Conservation (phyloP, 2,113 vertebrate species). For the Pontoporia blainvillei region DNA sequence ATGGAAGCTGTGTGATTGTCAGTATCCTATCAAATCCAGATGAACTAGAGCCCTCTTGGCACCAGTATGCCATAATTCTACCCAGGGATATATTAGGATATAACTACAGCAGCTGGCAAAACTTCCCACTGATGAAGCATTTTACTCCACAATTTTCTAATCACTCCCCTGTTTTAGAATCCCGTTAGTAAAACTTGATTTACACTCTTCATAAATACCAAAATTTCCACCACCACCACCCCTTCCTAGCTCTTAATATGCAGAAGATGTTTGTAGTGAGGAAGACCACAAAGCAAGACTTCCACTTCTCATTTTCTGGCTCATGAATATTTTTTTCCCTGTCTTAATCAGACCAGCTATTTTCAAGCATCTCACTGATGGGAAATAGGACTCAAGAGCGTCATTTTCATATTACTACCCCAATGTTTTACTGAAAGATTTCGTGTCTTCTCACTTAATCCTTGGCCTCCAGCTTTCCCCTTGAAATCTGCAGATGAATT, state of each 20-base stretch:
- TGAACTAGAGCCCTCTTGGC: background rate
- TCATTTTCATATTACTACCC: constrained; percentile 46
- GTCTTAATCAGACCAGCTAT: constrained; percentile 50
- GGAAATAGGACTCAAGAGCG: constrained; percentile 15
- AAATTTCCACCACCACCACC: background rate
- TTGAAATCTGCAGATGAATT: constrained; percentile 3
- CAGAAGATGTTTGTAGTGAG: constrained; percentile 25
- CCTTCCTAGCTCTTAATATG: background rate
- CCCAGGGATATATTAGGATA: background rate
- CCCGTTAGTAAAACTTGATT: constrained; percentile 54
- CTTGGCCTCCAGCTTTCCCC: constrained; percentile 24
- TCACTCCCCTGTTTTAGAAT: constrained; percentile 48
- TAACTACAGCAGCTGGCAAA: background rate
- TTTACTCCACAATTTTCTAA: constrained; percentile 41
- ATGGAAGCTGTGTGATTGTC: background rate
- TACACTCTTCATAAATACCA: constrained; percentile 23
- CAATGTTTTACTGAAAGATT: constrained; percentile 41
- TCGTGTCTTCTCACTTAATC: background rate
- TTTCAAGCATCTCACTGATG: constrained; percentile 46
- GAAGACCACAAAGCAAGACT: constrained; percentile 13
- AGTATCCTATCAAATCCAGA: background rate
- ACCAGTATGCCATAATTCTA: background rate
- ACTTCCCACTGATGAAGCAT: constrained; percentile 14
- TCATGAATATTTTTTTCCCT: constrained; percentile 1
- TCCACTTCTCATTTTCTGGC: constrained; percentile 4